phyloP scores from a whole-genome alignment of 2,888 invertebrate genomes.

The Drosophila meridionalis region DNA sequence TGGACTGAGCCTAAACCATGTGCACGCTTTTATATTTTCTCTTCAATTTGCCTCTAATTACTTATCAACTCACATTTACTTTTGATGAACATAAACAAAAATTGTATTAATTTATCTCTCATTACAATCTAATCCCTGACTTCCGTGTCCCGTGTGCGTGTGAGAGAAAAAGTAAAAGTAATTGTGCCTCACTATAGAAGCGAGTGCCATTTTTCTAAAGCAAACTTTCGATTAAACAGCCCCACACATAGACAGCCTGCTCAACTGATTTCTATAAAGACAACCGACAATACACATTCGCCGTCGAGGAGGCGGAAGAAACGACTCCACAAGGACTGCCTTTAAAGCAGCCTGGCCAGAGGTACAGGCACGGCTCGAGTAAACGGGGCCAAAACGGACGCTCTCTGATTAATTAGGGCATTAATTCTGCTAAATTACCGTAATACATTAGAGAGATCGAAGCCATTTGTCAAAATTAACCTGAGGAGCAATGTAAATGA shows the following conservation, averaged over 20 bases:
- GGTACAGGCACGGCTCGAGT: slow-evolving; percentile 4
- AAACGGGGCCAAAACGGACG: slow-evolving; percentile 45
- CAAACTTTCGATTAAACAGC: slow-evolving; percentile 16
- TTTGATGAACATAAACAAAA: neutral
- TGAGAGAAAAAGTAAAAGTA: neutral
- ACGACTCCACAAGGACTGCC: slow-evolving; percentile 32
- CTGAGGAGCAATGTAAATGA: slow-evolving; percentile 77
- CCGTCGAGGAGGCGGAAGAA: slow-evolving; percentile 12
- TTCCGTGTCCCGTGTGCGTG: neutral
- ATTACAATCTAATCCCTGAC: neutral
- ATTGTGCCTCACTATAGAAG: neutral
- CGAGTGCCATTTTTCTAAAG: slow-evolving; percentile 4
- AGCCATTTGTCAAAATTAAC: slow-evolving; percentile 85
- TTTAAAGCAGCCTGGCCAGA: slow-evolving; percentile 29
- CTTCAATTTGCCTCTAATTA: slow-evolving; percentile 15
- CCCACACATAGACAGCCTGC: slow-evolving; percentile 30
- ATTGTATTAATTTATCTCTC: neutral
- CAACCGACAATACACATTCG: slow-evolving; percentile 53
- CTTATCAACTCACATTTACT: neutral
- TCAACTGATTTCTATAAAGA: slow-evolving; percentile 63
- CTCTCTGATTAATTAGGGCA: slow-evolving; percentile 83
- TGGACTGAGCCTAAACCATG: neutral
- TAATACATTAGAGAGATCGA: slow-evolving; percentile 84
- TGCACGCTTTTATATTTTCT: neutral
- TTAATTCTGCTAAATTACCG: slow-evolving; percentile 84